Evolutionary conservation across 2,113 vertebrate species (phyloP).

Genomic region (Proteles cristata): DNA sequence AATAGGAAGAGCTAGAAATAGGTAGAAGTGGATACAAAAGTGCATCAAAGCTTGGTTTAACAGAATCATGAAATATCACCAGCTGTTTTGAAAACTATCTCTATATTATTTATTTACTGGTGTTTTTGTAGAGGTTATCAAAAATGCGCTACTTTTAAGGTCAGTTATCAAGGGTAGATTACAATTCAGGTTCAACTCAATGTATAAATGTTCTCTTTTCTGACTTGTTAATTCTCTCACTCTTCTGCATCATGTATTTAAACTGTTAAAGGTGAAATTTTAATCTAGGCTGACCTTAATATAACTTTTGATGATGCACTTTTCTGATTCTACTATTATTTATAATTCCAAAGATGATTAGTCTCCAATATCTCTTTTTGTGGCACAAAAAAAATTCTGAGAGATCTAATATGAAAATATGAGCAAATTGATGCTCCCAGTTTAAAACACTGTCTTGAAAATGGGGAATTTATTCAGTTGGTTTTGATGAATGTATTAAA

Average conservation of each 20-base stretch:
- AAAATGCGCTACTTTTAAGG: not conserved
- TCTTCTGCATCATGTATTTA: slow-evolving; percentile 2
- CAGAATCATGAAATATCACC: not conserved
- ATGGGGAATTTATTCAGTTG: not conserved
- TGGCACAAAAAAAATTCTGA: not conserved
- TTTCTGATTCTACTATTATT: not conserved
- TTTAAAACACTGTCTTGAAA: slow-evolving; percentile 8
- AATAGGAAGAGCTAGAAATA: not conserved
- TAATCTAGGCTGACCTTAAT: not conserved
- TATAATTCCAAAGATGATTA: slow-evolving; percentile 4
- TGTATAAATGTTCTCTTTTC: not conserved
- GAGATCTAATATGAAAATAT: not conserved
- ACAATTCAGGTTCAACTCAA: not conserved
- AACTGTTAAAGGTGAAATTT: not conserved
- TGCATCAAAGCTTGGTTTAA: not conserved
- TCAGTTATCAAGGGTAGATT: not conserved
- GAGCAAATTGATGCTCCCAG: not conserved
- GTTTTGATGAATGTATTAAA: slow-evolving; percentile 36
- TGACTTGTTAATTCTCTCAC: not conserved
- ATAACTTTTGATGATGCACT: not conserved
- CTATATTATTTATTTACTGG: not conserved
- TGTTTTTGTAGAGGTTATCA: not conserved
- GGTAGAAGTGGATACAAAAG: not conserved
- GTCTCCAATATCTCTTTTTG: not conserved
- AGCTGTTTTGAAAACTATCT: not conserved